Evolutionary conservation across 2,888 invertebrate genomes (phyloP).

Genomic region (Tipula unca): DNA sequence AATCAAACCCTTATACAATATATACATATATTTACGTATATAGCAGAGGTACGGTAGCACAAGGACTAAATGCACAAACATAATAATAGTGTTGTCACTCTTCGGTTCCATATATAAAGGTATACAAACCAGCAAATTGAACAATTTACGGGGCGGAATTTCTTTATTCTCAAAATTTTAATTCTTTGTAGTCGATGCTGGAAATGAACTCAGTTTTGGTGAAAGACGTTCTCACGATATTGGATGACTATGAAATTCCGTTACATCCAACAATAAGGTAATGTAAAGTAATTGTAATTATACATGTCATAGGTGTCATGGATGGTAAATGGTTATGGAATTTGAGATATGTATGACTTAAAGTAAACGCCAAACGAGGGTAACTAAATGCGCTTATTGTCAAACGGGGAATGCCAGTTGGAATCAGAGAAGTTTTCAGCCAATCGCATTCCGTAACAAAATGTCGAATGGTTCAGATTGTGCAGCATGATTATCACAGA

Average conservation of each 20-base stretch:
- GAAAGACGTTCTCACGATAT: background rate
- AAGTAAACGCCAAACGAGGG: no score
- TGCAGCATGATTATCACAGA: no score
- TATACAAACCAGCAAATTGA: background rate
- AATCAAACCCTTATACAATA: background rate
- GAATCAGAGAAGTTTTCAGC: no score
- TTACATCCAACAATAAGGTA: background rate
- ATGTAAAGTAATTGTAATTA: background rate
- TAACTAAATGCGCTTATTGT: no score
- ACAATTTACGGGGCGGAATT: background rate
- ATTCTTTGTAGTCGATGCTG: background rate
- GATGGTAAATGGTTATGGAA: background rate
- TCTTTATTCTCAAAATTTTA: background rate
- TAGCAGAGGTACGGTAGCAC: no score
- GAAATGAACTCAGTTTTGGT: background rate
- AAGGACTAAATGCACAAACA: background rate
- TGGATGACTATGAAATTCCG: background rate
- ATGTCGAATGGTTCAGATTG: no score
- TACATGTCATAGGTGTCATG: background rate
- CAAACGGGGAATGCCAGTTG: no score
- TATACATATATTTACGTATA: background rate
- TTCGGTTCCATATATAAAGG: background rate
- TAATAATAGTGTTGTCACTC: slow-evolving; percentile 4
- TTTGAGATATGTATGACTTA: no score
- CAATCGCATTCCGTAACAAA: no score